A percentile compares a stretch with the other conserved stretches of the same genome.
Conservation (phyloP, 1,140 invertebrate genomes). For the Frieseomelitta varia region DNA sequence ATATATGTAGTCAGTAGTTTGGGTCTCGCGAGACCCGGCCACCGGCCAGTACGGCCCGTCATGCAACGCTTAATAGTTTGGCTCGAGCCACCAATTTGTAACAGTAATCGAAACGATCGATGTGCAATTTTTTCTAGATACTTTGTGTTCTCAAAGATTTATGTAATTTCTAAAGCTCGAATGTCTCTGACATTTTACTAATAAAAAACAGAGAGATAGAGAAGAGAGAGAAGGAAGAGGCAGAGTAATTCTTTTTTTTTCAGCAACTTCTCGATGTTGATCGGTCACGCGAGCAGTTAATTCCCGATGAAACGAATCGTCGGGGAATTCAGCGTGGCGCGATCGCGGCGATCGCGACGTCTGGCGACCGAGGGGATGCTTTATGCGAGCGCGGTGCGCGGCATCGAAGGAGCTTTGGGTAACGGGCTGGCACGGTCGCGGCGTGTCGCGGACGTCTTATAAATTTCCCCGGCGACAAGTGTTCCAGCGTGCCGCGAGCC, state of each 20-base stretch:
- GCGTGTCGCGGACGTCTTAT: constrained; percentile 55
- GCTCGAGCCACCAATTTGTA: no score
- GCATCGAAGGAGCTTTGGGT: constrained; percentile 30
- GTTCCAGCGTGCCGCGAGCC: constrained; percentile 58
- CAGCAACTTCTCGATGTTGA: neutral
- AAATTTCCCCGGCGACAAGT: constrained; percentile 69
- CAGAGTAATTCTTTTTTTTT: neutral
- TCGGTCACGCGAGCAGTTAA: neutral
- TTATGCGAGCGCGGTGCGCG: constrained; percentile 13
- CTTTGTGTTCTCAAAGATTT: no score
- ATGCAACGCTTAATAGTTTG: no score
- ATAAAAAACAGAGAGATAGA: no score
- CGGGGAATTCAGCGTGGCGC: neutral
- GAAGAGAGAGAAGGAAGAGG: no score
- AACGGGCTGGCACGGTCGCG: constrained; percentile 17
- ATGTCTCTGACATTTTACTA: no score
- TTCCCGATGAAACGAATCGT: neutral
- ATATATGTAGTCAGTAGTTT: no score
- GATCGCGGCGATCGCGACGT: neutral
- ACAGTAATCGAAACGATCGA: no score
- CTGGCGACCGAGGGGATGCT: neutral
- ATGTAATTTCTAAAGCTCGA: no score
- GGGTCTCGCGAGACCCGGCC: no score
- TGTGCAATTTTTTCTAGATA: no score
- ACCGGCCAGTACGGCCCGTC: no score